Evolutionary conservation across 2,888 invertebrate species (phyloP).

Genomic region (Bibio marci): DNA sequence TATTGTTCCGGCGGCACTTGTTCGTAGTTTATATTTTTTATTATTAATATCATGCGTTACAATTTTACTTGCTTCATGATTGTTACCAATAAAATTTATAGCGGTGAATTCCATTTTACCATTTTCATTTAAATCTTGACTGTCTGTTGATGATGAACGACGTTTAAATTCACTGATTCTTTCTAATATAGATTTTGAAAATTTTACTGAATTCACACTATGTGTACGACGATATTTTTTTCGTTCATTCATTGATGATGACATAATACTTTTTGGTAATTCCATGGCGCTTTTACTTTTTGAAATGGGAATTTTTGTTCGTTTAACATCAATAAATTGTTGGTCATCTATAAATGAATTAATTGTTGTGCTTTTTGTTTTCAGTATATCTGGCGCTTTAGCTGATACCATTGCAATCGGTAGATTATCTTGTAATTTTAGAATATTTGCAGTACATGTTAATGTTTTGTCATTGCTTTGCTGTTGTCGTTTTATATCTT

Average conservation of each 20-base stretch:
- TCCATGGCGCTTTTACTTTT: constrained; percentile 11
- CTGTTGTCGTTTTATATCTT: too few relatives aligned
- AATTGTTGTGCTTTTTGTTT: too few relatives aligned
- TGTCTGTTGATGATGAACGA: constrained; percentile 18
- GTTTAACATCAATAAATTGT: not conserved
- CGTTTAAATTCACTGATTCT: constrained; percentile 24
- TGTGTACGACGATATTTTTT: constrained; percentile 23
- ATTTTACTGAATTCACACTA: constrained; percentile 15
- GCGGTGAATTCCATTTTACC: not conserved
- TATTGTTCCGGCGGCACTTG: constrained; percentile 35
- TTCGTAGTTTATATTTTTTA: constrained; percentile 29
- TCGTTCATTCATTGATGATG: constrained; percentile 15
- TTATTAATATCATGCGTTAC: constrained; percentile 11
- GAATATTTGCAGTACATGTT: too few relatives aligned
- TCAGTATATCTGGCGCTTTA: too few relatives aligned
- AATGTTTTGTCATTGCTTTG: too few relatives aligned
- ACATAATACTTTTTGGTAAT: constrained; percentile 8
- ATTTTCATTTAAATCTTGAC: not conserved
- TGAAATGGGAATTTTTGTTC: not conserved
- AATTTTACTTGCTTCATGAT: too few relatives aligned
- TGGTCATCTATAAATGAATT: too few relatives aligned
- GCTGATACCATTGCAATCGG: too few relatives aligned
- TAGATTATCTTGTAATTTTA: too few relatives aligned
- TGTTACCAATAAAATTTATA: too few relatives aligned
- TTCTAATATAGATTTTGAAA: constrained; percentile 23